Base-by-base conservation (phyloP, 2,113 vertebrate genomes). In the Zosterops hypoxanthus region DNA sequence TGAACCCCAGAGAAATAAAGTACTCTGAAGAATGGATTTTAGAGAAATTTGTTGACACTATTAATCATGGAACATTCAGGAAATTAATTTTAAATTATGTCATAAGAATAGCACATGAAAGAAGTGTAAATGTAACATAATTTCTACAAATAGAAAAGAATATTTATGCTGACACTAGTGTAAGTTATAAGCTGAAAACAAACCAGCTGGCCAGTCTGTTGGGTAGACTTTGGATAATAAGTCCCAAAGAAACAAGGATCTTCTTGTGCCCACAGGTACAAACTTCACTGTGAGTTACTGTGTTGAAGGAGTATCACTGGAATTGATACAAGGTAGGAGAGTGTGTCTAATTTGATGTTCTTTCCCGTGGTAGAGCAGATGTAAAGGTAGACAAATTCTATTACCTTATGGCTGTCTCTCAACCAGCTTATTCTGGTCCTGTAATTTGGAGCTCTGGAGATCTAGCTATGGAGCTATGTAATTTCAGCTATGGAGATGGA, bases 91-190 rank as follows among this genome's bases (percentile, higher is more conserved):
- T n/a, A 86, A 90, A 86, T 93, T 2, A 92, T 61, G 75, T 93
- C 75, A 92, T 87, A 86, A 93, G 94, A 94, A 93, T 25, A 92
- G 41, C 71, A 49, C 50, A 72, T 88, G 90, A 94, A 96, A 92
- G 65, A 91, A 65, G 42, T 76, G 60, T 53, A 90, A 93, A 93
- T 50, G 53, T 57, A 85, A 65, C 66, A 34, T 47, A 65, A 85
- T 72, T 69, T 86, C 78, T 85, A 52, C 57, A 72, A 93, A 85
- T 57, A 80, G 63, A 61, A 79, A 93, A 82, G 19, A 68, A 79
- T 53, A 73, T 76, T 87, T 91, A 64, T 88, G 17, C 65, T 2
- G 14, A 82, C n/a, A 36, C 49, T 90, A 72, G 25, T 57, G 41
- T 88, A 76, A 93, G 22, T 72, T 87, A 8, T 31, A 85, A 72